phyloP scores from a whole-genome alignment of 2,113 vertebrate species.

The Ophiodon elongatus region DNA sequence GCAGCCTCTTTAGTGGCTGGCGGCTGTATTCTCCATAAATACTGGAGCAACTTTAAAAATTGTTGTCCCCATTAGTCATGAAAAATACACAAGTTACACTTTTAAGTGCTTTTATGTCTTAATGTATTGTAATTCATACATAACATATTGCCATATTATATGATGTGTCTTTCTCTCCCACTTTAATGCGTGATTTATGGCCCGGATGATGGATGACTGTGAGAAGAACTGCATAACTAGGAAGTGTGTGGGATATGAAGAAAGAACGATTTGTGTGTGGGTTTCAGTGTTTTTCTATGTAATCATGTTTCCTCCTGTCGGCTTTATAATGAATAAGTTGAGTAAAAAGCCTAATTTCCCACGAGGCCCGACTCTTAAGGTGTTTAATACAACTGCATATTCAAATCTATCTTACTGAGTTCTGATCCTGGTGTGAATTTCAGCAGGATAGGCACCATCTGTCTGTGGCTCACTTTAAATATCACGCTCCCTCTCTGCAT shows the following conservation, averaged over 20 bases:
- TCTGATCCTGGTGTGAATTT: constrained; percentile 29
- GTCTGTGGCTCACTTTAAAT: constrained; percentile 38
- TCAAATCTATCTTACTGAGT: constrained; percentile 40
- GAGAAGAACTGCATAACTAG: constrained; percentile 45
- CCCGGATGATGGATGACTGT: constrained; percentile 43
- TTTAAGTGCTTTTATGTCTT: constrained; percentile 27
- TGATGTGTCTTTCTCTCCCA: constrained; percentile 19
- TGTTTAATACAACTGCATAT: constrained; percentile 48
- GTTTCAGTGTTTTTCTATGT: constrained; percentile 3
- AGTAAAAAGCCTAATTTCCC: constrained; percentile 46
- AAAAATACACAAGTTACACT: background rate
- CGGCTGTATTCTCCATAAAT: background rate
- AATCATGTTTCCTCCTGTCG: constrained; percentile 14
- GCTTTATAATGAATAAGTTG: constrained; percentile 32
- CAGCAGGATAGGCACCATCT: constrained; percentile 27
- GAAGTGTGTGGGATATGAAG: constrained; percentile 15
- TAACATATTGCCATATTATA: constrained; percentile 19
- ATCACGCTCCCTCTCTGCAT: background rate
- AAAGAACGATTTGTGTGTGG: constrained; percentile 3
- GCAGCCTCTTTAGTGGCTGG: background rate
- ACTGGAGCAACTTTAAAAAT: background rate
- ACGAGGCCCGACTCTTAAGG: constrained; percentile 21
- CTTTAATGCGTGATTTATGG: constrained; percentile 29
- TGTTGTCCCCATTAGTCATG: background rate
- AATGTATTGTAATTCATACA: constrained; percentile 29